These are phyloP conservation scores for Sarcophaga peregrina DNA, from an alignment of 1,140 invertebrate genomes.

Conservation along the genomic window DNA sequence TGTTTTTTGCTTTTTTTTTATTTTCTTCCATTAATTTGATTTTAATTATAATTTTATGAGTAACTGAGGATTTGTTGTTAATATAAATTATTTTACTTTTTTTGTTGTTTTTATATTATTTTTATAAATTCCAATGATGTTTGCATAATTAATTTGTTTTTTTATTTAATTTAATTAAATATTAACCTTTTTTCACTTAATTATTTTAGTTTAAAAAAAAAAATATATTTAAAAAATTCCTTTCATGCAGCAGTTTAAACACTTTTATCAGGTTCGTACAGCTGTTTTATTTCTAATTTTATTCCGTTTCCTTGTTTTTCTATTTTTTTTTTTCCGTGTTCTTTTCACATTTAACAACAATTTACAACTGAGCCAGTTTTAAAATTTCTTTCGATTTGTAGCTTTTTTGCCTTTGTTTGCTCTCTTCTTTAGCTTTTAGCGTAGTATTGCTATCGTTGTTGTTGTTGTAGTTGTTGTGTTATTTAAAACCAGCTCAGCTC, in stretches of 20 bases:
- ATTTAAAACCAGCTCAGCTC: not conserved
- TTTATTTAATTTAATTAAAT: not conserved
- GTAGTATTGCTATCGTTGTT: no score
- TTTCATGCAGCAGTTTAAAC: not conserved
- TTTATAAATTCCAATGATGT: not conserved
- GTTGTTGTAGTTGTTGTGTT: not conserved
- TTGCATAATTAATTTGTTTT: constrained; percentile 19
- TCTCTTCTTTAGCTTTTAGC: not conserved
- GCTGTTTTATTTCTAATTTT: no score
- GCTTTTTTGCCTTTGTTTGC: not conserved
- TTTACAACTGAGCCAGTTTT: constrained; percentile 18
- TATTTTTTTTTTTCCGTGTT: not conserved
- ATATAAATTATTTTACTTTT: no score
- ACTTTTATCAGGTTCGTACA: no score
- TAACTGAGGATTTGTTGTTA: no score
- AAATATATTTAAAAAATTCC: not conserved
- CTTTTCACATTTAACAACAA: constrained; percentile 19
- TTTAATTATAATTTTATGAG: not conserved
- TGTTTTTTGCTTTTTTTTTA: not conserved
- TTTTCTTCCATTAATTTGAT: not conserved
- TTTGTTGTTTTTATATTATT: not conserved
- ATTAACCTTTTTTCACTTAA: not conserved
- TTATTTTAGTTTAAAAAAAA: not conserved
- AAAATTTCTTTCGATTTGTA: not conserved
- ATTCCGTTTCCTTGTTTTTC: not conserved